These are phyloP conservation scores for Sinohyriopsis cumingii DNA, from an alignment of 2,888 invertebrate genomes.

Conservation along the genomic window DNA sequence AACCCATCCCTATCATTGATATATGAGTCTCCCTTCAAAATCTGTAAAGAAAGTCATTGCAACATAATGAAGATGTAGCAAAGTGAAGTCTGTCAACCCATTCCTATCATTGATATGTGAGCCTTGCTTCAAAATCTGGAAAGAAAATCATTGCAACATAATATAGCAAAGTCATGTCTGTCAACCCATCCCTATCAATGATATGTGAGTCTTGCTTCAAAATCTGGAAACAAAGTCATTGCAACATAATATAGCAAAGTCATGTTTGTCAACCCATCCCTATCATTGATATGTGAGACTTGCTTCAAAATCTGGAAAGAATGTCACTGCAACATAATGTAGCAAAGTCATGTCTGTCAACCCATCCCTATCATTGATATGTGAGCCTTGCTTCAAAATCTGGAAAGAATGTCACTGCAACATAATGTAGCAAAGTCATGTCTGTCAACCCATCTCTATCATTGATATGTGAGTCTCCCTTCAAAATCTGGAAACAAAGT, in stretches of 20 bases:
- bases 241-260: conserved; percentile 73
- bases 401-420: conserved; percentile 41
- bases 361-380: conserved; percentile 74
- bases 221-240: conserved; percentile 62
- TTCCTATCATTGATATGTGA: conserved; percentile 74
- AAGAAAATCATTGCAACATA: conserved; percentile 58
- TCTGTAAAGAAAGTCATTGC: conserved; percentile 56
- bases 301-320: conserved; percentile 70
- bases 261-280: conserved; percentile 75
- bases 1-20: conserved; percentile 74
- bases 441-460: conserved; percentile 75
- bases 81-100: conserved; percentile 74
- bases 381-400: conserved; percentile 72
- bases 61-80: conserved; percentile 73
- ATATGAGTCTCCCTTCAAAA: conserved; percentile 72
- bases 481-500: conserved; percentile 68
- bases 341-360: conserved; percentile 75
- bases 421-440: conserved; percentile 75
- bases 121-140: conserved; percentile 72
- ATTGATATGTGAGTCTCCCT: conserved; percentile 73
- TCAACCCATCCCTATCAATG: conserved; percentile 74
- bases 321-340: conserved; percentile 67
- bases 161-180: conserved; percentile 75
- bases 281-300: conserved; percentile 73
- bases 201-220: conserved; percentile 72